phyloP scores from a whole-genome alignment of 2,113 vertebrate genomes.

The Scytalopus superciliaris region DNA sequence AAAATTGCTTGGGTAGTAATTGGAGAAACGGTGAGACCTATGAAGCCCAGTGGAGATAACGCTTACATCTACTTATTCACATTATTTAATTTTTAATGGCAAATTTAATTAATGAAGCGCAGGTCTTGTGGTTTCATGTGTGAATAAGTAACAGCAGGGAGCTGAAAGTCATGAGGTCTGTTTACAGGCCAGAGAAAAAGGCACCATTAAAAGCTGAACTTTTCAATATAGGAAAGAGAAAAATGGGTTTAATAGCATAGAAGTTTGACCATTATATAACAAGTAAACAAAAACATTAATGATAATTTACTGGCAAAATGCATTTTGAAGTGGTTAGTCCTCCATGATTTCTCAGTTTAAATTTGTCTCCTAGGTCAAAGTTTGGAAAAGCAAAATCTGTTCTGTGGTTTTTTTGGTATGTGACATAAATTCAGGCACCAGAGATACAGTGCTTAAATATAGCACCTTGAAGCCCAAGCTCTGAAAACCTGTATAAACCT shows the following conservation, averaged over 20 bases:
- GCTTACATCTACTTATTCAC: constrained; percentile 78
- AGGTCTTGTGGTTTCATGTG: constrained; percentile 68
- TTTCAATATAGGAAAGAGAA: not conserved
- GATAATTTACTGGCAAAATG: not conserved
- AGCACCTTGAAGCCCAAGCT: constrained; percentile 44
- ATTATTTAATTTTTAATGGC: constrained; percentile 87
- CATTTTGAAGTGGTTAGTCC: constrained; percentile 21
- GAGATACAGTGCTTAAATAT: constrained; percentile 15
- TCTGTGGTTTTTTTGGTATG: not conserved
- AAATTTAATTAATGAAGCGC: constrained; percentile 85
- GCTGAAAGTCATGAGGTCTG: constrained; percentile 30
- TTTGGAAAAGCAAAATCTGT: constrained; percentile 26
- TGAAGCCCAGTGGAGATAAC: constrained; percentile 79
- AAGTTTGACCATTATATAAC: constrained; percentile 30
- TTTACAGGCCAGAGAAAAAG: constrained; percentile 43
- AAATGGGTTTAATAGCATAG: constrained; percentile 24
- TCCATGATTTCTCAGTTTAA: constrained; percentile 12
- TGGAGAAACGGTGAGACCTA: constrained; percentile 78
- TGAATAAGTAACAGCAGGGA: constrained; percentile 52
- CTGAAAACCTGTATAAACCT: constrained; percentile 36
- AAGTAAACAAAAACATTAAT: constrained; percentile 22
- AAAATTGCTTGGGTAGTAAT: constrained; percentile 81
- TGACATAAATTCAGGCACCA: constrained; percentile 26
- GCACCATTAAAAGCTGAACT: constrained; percentile 39
- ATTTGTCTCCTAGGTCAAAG: constrained; percentile 16